Evolutionary conservation across 1,140 invertebrate genomes (phyloP), one percentile per base, ranked within the genome.

Genomic region (Trachymyrmex cornetzi): DNA sequence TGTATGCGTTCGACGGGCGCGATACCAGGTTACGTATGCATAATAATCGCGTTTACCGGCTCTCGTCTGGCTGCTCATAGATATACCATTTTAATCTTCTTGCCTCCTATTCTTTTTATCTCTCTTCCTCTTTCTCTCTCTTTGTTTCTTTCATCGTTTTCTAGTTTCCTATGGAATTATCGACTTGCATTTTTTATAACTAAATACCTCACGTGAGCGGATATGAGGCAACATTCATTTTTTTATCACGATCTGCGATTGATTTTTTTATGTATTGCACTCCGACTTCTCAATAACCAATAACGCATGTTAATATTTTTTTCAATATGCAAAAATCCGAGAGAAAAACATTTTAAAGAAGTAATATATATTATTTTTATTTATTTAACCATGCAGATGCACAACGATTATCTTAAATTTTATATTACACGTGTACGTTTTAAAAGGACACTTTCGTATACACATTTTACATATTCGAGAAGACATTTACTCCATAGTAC

Each of bases 21-120:
- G 67, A 87, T 88, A 90, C 84, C 89, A 91, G 92, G 89, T 90
- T 91, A 92, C 59, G 85, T 89, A 90, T 89, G 77, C 86, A 88
- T 66, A 77, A 88, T 77, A 61, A 88, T 77, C 34, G 53, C 85
- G 72, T 88, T 74, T 59, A 71, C 55, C 34, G n/a, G 80, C 38
- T 74, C 55, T 61, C 55, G 69, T 74, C 69, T 44, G 53, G 1
- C 53, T n/a, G 50, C 24, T 72, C 53, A 69, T 50, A 84, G 55
- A 84, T 86, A 67, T 59, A 81, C 63, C 27, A 16, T 59, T 81
- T 86, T 86, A 86, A 79, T 86, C 75, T 86, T 67, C 38, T 16
- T 22, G 48, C 2, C 12, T 57, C 2, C 22, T 22, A n/a, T 22
- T 50, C 44, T 79, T 27, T 79, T 63, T 44, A 3, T 1, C 27